phyloP scores from a whole-genome alignment of 2,113 vertebrate genomes.

The Oceanodroma tethys region DNA sequence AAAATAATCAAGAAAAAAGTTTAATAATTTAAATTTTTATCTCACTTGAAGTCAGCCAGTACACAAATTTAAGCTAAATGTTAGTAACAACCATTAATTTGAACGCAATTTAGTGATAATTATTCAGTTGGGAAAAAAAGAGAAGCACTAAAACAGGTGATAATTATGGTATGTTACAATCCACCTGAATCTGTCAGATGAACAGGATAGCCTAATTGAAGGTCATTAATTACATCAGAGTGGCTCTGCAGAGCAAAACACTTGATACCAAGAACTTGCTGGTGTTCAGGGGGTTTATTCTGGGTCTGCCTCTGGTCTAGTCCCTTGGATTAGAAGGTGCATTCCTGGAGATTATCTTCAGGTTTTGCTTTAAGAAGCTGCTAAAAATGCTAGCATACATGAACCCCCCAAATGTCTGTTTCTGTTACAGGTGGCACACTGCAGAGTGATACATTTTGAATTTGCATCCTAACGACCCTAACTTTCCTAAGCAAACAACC shows the following conservation, averaged over 20 bases:
- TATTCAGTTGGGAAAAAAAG: neutral
- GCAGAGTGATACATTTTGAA: rapidly evolving
- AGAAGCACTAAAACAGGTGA: rapidly evolving
- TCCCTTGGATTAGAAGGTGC: neutral
- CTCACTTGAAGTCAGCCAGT: neutral
- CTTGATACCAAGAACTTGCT: neutral
- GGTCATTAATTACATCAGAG: neutral
- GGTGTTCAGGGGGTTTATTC: rapidly evolving
- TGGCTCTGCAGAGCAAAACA: neutral
- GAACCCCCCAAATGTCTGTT: neutral
- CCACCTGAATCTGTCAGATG: neutral
- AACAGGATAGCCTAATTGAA: neutral
- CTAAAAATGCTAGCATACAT: neutral
- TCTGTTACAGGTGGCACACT: neutral
- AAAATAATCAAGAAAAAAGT: neutral
- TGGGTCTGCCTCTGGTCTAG: neutral
- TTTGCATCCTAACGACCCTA: neutral
- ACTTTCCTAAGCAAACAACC: neutral
- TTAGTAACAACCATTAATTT: neutral
- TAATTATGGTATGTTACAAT: neutral
- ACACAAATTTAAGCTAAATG: neutral
- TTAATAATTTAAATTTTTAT: neutral
- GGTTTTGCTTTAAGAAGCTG: neutral
- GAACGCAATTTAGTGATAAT: neutral
- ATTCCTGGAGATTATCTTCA: neutral